A percentile compares a stretch with the other conserved stretches of the same genome.
Conservation (phyloP, 2,888 invertebrate species). For the Balanococcus diminutus region DNA sequence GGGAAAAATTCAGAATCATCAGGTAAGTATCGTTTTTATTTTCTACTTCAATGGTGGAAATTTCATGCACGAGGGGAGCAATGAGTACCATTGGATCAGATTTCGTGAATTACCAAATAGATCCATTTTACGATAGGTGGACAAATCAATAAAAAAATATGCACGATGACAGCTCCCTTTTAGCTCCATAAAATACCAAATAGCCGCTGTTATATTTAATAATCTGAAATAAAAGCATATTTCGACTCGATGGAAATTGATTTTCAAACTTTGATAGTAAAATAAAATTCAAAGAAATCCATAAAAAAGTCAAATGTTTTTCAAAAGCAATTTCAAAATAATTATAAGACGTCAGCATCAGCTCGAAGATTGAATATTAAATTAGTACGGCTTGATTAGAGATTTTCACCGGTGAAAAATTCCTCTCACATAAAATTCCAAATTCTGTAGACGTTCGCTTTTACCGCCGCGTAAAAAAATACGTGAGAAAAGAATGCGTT, state of each 20-base stretch:
- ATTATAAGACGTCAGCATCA: neutral
- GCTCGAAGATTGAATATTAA: neutral
- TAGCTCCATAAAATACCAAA: too few relatives aligned
- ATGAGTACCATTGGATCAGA: too few relatives aligned
- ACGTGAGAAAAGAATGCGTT: neutral
- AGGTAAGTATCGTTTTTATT: too few relatives aligned
- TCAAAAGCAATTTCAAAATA: neutral
- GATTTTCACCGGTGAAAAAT: neutral
- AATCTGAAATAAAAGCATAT: too few relatives aligned
- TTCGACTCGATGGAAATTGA: neutral
- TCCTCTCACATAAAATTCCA: neutral
- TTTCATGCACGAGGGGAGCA: too few relatives aligned
- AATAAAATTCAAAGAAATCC: neutral
- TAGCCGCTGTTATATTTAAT: too few relatives aligned
- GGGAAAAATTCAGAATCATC: too few relatives aligned
- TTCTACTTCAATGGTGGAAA: too few relatives aligned
- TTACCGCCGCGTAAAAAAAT: neutral
- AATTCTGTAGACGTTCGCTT: neutral
- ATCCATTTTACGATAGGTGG: too few relatives aligned
- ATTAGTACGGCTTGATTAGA: neutral
- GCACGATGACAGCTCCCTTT: too few relatives aligned
- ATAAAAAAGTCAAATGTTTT: neutral
- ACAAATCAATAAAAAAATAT: too few relatives aligned
- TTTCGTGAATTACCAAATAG: too few relatives aligned
- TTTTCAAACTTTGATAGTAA: neutral